Evolutionary conservation across 2,113 vertebrate genomes (phyloP).

Genomic region (Eudyptes chrysolophus): DNA sequence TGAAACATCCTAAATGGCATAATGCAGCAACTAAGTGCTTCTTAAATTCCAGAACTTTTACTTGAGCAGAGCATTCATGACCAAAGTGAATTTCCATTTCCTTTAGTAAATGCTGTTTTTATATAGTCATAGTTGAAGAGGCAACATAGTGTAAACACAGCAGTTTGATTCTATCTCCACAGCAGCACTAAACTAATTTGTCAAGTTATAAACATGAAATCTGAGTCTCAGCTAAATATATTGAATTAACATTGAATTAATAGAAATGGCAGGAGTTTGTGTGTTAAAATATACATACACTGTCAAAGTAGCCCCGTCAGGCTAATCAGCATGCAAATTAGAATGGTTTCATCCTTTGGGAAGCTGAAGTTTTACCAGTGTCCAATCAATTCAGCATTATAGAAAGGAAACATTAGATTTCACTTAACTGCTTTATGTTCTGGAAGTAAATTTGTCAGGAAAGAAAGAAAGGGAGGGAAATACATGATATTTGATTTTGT

Average conservation of each 20-base stretch:
- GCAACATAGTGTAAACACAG: slow-evolving; percentile 59
- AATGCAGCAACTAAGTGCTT: slow-evolving; percentile 87
- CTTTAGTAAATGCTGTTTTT: slow-evolving; percentile 72
- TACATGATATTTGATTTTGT: neutral
- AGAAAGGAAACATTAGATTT: neutral
- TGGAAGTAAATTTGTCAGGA: neutral
- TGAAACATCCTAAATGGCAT: slow-evolving; percentile 85
- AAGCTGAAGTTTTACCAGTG: neutral
- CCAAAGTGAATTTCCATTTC: slow-evolving; percentile 74
- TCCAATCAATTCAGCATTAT: neutral
- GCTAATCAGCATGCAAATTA: neutral
- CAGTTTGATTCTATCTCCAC: slow-evolving; percentile 60
- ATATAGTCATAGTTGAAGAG: slow-evolving; percentile 53
- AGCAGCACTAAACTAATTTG: slow-evolving; percentile 67
- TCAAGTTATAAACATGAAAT: slow-evolving; percentile 64
- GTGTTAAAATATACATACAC: neutral
- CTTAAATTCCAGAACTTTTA: slow-evolving; percentile 88
- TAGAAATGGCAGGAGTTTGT: slow-evolving; percentile 28
- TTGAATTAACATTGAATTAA: slow-evolving; percentile 29
- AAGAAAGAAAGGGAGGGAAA: neutral
- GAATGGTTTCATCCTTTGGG: neutral
- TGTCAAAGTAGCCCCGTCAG: neutral
- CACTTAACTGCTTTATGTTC: neutral
- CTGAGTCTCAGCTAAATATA: slow-evolving; percentile 43
- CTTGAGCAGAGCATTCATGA: slow-evolving; percentile 63